A percentile compares a stretch with the other conserved stretches of the same genome.
Evolutionary conservation across 2,797 vertebrate species (phyloP).

Genomic region (Sylvilagus floridanus): DNA sequence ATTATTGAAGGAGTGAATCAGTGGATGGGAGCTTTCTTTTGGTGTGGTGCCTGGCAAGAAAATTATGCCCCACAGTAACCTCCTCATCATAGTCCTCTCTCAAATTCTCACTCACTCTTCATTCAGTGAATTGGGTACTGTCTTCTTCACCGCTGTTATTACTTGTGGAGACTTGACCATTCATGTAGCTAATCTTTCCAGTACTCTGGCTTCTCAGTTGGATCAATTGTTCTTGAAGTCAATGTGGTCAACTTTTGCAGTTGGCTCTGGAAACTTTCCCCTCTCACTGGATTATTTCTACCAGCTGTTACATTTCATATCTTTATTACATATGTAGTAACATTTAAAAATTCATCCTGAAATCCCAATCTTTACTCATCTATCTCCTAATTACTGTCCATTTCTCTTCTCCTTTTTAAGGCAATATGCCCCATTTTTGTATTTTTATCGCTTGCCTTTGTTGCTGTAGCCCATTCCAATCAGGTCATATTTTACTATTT

Average conservation of each 20-base stretch:
- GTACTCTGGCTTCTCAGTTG: neutral
- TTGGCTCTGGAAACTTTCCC: neutral
- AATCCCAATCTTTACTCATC: neutral
- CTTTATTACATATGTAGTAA: neutral
- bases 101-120: neutral
- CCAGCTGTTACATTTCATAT: neutral
- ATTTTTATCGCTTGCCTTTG: neutral
- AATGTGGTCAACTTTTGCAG: neutral
- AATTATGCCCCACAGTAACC: neutral
- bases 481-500: neutral
- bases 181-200: neutral
- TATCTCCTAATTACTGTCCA: neutral
- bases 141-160: neutral
- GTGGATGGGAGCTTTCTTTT: too few relatives aligned
- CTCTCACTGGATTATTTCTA: neutral
- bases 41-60: too few relatives aligned
- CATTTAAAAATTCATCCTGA: conserved; percentile 33
- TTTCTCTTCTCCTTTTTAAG: neutral
- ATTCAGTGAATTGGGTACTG: neutral
- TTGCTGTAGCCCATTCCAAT: neutral
- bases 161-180: neutral
- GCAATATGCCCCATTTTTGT: neutral
- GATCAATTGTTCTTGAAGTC: neutral
- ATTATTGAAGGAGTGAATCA: too few relatives aligned
- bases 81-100: neutral